Percentiles rank a stretch among this genome's conserved stretches.
Evolutionary conservation across 2,797 vertebrate genomes (phyloP).

Genomic region (Sphaeramia orbicularis): DNA sequence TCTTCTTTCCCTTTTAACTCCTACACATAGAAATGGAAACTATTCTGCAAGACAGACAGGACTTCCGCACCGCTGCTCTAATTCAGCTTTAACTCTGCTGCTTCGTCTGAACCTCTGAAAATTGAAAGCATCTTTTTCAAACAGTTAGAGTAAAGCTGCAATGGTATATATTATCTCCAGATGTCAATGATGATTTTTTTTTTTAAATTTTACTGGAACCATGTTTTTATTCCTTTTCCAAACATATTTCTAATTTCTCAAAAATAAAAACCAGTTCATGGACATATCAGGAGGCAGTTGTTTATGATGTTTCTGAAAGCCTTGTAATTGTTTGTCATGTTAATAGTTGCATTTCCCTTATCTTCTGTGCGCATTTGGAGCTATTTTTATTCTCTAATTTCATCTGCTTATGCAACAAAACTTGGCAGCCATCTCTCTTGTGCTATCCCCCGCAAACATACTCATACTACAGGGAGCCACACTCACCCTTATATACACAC

Average conservation of each 20-base stretch:
- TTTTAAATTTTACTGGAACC: background rate
- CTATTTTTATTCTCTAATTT: constrained; percentile 27
- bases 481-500: constrained; percentile 31
- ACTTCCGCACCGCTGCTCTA: constrained; percentile 50
- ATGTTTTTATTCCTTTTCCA: constrained; percentile 1
- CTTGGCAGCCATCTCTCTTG: constrained; percentile 60
- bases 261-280: constrained; percentile 9
- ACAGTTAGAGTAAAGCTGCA: constrained; percentile 16
- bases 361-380: constrained; percentile 18
- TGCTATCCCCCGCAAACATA: constrained; percentile 45
- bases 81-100: constrained; percentile 53
- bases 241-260: constrained; percentile 31
- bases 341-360: constrained; percentile 39
- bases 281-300: constrained; percentile 24
- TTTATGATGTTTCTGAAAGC: constrained; percentile 29
- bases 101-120: constrained; percentile 45
- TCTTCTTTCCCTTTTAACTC: constrained; percentile 81
- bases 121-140: constrained; percentile 35
- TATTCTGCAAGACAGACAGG: constrained; percentile 69
- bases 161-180: constrained; percentile 25
- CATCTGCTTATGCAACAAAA: constrained; percentile 33
- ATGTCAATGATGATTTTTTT: constrained; percentile 33
- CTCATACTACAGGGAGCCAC: constrained; percentile 39
- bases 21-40: constrained; percentile 81
- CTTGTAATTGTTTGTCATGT: constrained; percentile 35